These are phyloP conservation scores for Leuciscus idus DNA, from an alignment of 2,113 vertebrate species.

Conservation along the genomic window DNA sequence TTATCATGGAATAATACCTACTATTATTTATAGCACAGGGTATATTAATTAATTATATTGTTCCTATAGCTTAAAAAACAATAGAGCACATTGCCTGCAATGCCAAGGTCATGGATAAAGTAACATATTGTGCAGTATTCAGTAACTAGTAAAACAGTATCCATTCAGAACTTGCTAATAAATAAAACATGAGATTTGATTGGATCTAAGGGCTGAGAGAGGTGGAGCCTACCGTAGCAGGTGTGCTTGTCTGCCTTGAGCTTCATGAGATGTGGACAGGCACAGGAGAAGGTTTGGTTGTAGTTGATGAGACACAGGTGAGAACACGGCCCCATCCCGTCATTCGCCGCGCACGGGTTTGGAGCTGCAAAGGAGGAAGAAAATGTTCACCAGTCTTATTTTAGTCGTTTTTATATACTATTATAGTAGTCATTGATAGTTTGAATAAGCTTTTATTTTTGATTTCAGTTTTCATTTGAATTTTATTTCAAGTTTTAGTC, in stretches of 20 bases:
- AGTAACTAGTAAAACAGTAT: background rate
- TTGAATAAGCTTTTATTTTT: background rate
- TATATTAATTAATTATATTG: background rate
- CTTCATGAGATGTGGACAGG: slow-evolving; percentile 98
- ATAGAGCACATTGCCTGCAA: background rate
- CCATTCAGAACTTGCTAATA: background rate
- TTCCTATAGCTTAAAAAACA: background rate
- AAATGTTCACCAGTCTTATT: background rate
- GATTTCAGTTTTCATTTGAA: background rate
- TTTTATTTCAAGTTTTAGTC: background rate
- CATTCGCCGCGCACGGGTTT: slow-evolving; percentile 88
- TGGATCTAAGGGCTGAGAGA: background rate
- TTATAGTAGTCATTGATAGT: too few species aligned
- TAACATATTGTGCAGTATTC: background rate
- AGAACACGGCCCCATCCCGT: slow-evolving; percentile 88
- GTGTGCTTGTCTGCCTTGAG: slow-evolving; percentile 87
- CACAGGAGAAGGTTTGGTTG: slow-evolving; percentile 91
- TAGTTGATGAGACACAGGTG: slow-evolving; percentile 98
- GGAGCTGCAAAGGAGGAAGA: slow-evolving; percentile 76
- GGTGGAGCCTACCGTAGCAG: slow-evolving; percentile 85
- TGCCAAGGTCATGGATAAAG: background rate
- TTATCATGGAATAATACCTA: background rate
- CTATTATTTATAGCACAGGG: background rate
- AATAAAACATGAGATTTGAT: background rate
- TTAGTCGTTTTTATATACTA: background rate